A percentile compares a stretch with the other conserved stretches of the same genome.
These are phyloP conservation scores for Oreochromis mossambicus DNA, from an alignment of 2,797 vertebrate species.

Conservation along the genomic window DNA sequence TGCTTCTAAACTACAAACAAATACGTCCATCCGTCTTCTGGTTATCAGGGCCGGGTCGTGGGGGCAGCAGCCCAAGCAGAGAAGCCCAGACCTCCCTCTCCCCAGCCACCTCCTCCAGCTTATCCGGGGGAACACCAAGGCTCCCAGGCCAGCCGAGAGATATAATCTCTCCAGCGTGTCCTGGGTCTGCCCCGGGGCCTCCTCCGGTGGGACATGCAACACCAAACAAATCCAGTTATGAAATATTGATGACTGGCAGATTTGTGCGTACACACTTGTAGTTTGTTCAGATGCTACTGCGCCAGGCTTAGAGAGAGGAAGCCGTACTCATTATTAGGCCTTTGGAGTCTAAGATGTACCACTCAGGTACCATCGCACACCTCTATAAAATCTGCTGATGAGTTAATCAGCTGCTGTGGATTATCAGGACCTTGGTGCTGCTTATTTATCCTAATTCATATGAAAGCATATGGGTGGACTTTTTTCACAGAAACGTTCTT, in stretches of 20 bases:
- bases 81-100: rapidly evolving
- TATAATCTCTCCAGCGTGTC: rapidly evolving
- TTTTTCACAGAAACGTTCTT: no score
- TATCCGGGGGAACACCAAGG: rapidly evolving
- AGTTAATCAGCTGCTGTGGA: no score
- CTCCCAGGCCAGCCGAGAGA: background rate
- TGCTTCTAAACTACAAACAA: background rate
- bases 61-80: background rate
- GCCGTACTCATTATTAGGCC: rapidly evolving
- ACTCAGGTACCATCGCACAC: background rate
- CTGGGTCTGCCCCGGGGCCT: background rate
- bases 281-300: background rate
- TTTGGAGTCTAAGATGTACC: background rate
- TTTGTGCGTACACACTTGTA: background rate
- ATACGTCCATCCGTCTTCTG: rapidly evolving
- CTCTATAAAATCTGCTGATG: background rate
- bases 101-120: rapidly evolving
- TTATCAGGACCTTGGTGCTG: background rate
- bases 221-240: background rate
- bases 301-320: background rate
- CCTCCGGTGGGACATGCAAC: background rate
- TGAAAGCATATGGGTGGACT: background rate
- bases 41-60: rapidly evolving
- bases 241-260: background rate
- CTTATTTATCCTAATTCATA: background rate